phyloP scores from a whole-genome alignment of 1,140 invertebrate species.

The Drosophila kurseongensis region DNA sequence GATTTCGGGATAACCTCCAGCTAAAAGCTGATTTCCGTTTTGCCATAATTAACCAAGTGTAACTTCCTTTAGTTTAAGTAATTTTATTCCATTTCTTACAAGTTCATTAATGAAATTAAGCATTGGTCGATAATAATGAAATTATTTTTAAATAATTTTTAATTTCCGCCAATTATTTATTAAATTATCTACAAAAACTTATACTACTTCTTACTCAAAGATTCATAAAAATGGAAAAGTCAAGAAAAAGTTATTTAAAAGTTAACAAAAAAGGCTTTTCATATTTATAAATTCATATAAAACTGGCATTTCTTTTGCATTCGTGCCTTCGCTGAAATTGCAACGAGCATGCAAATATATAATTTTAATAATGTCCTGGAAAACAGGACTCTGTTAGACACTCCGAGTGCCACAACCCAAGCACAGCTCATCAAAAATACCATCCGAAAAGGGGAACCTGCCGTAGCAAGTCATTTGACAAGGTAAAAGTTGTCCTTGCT shows the following conservation, averaged over 20 bases:
- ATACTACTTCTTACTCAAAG: constrained; percentile 1
- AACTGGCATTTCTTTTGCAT: constrained; percentile 51
- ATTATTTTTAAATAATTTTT: background rate
- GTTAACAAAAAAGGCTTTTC: constrained; percentile 59
- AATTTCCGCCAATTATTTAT: background rate
- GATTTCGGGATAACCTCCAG: background rate
- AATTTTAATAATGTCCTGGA: constrained; percentile 75
- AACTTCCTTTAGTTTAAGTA: no score
- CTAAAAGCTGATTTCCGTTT: background rate
- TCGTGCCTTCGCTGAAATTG: constrained; percentile 59
- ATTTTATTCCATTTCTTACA: no score
- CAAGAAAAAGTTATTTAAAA: constrained; percentile 16
- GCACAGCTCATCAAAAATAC: constrained; percentile 72
- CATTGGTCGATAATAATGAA: background rate
- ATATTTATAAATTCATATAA: constrained; percentile 76
- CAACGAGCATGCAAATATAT: constrained; percentile 82
- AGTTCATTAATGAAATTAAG: no score
- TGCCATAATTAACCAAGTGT: no score
- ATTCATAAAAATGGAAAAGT: constrained; percentile 9
- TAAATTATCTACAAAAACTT: no score
- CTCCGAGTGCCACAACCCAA: background rate
- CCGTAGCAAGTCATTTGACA: constrained; percentile 63
- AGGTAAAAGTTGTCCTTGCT: constrained; percentile 46
- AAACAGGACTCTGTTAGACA: constrained; percentile 29
- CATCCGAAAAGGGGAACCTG: constrained; percentile 41